Conservation (phyloP, 2,113 vertebrate genomes). For the Climacteris rufus region DNA sequence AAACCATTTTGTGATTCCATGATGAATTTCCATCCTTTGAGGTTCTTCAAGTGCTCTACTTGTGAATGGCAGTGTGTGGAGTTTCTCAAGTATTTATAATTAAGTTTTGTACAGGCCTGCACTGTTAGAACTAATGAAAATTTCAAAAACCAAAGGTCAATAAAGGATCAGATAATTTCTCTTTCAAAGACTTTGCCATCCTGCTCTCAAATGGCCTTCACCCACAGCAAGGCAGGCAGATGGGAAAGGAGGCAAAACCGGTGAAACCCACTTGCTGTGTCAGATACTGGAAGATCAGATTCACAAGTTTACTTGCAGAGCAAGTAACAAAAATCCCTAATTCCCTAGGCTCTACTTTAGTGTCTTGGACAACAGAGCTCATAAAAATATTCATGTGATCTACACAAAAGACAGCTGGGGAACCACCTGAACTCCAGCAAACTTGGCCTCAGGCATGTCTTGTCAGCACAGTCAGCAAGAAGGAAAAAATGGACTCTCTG, state of each 20-base stretch:
- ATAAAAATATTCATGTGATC: not conserved
- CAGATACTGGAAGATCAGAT: not conserved
- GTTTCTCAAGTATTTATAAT: not conserved
- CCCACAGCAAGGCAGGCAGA: not conserved
- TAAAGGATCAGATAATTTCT: not conserved
- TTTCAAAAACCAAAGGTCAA: not conserved
- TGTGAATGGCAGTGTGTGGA: rapidly evolving
- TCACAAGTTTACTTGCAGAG: not conserved
- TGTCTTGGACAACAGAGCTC: not conserved
- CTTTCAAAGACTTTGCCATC: not conserved
- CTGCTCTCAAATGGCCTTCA: not conserved
- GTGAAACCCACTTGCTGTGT: not conserved
- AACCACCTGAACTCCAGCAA: not conserved
- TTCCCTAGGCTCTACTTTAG: not conserved
- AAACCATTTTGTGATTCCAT: not conserved
- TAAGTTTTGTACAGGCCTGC: not conserved
- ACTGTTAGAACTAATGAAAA: not conserved
- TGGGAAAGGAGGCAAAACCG: not conserved
- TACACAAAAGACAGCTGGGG: not conserved
- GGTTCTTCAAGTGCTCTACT: not conserved
- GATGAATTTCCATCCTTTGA: not conserved
- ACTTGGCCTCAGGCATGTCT: not conserved
- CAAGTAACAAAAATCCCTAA: not conserved
- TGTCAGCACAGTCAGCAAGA: not conserved
- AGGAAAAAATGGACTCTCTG: not conserved